phyloP scores from a whole-genome alignment of 2,888 invertebrate species.

The Standfussiana lucernea region DNA sequence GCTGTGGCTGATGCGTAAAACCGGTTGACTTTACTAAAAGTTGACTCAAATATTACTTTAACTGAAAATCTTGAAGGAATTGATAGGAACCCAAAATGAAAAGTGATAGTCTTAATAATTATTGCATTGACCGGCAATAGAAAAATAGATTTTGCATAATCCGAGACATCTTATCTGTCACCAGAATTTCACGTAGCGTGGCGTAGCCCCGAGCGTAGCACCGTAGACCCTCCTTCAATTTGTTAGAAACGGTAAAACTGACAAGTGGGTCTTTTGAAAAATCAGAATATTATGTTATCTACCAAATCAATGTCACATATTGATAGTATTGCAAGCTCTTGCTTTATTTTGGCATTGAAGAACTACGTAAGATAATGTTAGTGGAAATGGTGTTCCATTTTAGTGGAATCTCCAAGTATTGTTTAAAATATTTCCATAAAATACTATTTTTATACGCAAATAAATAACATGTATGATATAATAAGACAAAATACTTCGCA shows the following conservation, averaged over 20 bases:
- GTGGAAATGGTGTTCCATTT: too few relatives aligned
- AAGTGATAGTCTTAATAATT: neutral
- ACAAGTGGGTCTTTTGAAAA: neutral
- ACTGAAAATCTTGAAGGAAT: neutral
- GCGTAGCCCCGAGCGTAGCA: constrained; percentile 37
- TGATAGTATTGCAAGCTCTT: neutral
- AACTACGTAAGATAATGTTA: neutral
- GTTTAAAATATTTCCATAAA: neutral
- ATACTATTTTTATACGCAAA: neutral
- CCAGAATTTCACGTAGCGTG: constrained; percentile 29
- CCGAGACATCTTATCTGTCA: neutral
- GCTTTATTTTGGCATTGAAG: neutral
- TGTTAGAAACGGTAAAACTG: neutral
- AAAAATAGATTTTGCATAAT: neutral
- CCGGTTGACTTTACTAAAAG: neutral
- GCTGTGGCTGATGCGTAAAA: neutral
- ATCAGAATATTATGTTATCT: neutral
- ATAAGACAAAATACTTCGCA: constrained; percentile 20
- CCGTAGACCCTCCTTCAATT: constrained; percentile 14
- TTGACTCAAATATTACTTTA: neutral
- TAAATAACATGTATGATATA: neutral
- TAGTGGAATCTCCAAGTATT: neutral
- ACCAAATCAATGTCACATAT: neutral
- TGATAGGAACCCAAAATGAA: neutral
- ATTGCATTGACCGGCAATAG: neutral